Conservation (phyloP, 1,140 invertebrate species). For the Glossosoma conforme region DNA sequence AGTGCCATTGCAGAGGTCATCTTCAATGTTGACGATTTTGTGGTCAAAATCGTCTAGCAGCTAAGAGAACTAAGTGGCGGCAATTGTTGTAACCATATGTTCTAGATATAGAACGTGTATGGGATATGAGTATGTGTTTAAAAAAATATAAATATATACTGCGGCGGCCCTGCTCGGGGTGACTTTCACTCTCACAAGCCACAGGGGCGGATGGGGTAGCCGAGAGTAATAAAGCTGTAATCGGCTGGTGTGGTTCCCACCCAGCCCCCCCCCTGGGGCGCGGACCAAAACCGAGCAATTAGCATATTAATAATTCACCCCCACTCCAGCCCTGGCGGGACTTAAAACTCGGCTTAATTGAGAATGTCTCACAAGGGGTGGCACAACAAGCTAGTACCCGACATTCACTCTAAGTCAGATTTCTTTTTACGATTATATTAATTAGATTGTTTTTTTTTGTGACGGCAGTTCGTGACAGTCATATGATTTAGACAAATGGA, state of each 20-base stretch:
- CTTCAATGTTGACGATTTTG: too few relatives aligned
- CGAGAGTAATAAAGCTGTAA: constrained; percentile 30
- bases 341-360: constrained; percentile 30
- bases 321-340: constrained; percentile 12
- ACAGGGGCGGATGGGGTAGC: constrained; percentile 3
- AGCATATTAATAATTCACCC: constrained; percentile 33
- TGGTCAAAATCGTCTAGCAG: too few relatives aligned
- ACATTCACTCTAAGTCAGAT: background rate
- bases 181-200: constrained; percentile 23
- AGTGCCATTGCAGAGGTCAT: too few relatives aligned
- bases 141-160: too few relatives aligned
- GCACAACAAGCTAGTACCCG: background rate
- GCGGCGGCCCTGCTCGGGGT: constrained; percentile 1
- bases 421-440: too few relatives aligned
- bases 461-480: constrained; percentile 5
- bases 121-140: too few relatives aligned
- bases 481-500: too few relatives aligned
- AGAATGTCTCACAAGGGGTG: constrained; percentile 15
- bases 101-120: too few relatives aligned
- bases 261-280: constrained; percentile 2
- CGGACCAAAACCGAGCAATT: constrained; percentile 26
- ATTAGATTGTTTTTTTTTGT: too few relatives aligned
- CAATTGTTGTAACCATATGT: too few relatives aligned
- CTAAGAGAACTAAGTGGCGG: too few relatives aligned
- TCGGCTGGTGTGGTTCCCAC: constrained; percentile 25